Percentiles rank a stretch among this genome's conserved stretches.
Conservation (phyloP, 2,888 invertebrate species). For the Dichetophora obliterata region DNA sequence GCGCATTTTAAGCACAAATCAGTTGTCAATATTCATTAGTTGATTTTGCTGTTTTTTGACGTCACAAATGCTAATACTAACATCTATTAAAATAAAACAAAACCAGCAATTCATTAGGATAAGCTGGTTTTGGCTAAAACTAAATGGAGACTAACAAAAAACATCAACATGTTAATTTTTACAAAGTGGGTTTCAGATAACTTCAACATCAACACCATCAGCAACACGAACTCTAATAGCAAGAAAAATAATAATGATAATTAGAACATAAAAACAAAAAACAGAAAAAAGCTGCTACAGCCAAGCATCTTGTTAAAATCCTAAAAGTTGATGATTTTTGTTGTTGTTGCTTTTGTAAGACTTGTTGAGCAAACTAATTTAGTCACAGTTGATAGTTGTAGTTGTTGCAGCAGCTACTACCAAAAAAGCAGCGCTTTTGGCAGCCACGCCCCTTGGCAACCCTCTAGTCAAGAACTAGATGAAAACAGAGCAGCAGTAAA, state of each 20-base stretch:
- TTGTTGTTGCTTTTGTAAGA: background rate
- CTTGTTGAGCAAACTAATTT: background rate
- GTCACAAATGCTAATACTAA: no score
- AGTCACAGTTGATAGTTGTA: background rate
- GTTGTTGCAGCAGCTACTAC: background rate
- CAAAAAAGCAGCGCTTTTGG: background rate
- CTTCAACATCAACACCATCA: no score
- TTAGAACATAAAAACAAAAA: background rate
- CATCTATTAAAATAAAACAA: no score
- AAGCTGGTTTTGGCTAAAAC: no score
- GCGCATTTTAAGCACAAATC: no score
- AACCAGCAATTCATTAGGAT: no score
- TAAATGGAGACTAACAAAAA: no score
- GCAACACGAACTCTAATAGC: background rate
- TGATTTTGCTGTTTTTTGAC: no score
- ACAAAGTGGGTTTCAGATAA: no score
- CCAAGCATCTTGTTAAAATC: background rate
- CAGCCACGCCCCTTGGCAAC: background rate
- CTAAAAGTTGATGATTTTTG: no score
- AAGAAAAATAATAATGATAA: background rate
- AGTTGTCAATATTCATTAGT: no score
- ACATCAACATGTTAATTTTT: no score
- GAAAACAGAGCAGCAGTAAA: background rate
- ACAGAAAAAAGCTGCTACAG: background rate
- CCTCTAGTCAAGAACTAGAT: background rate